Percentiles rank a stretch among this genome's conserved stretches.
Evolutionary conservation across 2,797 vertebrate species (phyloP).

Genomic region (Gymnothorax javanicus): DNA sequence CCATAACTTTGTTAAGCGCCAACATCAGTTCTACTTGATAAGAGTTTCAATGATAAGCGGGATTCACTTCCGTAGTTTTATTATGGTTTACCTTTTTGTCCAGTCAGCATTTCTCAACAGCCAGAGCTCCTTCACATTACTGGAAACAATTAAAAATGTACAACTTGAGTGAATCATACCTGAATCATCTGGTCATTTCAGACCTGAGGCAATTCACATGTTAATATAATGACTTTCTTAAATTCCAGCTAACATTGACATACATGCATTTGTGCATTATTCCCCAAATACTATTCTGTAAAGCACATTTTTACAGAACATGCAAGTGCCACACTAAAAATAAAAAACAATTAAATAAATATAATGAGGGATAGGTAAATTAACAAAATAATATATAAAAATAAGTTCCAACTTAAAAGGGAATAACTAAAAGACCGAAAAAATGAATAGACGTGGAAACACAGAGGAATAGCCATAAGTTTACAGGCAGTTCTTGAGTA

Average conservation of each 20-base stretch:
- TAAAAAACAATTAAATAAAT: too few relatives aligned
- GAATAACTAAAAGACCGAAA: too few relatives aligned
- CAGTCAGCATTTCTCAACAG: not conserved
- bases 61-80: not conserved
- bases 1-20: slow-evolving; percentile 16
- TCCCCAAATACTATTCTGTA: too few relatives aligned
- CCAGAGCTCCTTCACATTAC: not conserved
- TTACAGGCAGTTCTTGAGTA: too few relatives aligned
- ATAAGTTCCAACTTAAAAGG: too few relatives aligned
- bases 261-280: not conserved
- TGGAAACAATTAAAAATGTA: not conserved
- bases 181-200: not conserved
- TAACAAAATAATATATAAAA: too few relatives aligned
- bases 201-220: not conserved
- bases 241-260: not conserved
- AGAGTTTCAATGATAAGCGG: not conserved
- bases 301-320: too few relatives aligned
- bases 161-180: not conserved
- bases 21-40: slow-evolving; percentile 1
- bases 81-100: not conserved
- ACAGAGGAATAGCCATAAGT: too few relatives aligned
- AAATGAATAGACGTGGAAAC: too few relatives aligned
- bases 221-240: not conserved
- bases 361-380: too few relatives aligned
- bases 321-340: too few relatives aligned